phyloP scores from a whole-genome alignment of 2,113 vertebrate species.

The Uria aalge region DNA sequence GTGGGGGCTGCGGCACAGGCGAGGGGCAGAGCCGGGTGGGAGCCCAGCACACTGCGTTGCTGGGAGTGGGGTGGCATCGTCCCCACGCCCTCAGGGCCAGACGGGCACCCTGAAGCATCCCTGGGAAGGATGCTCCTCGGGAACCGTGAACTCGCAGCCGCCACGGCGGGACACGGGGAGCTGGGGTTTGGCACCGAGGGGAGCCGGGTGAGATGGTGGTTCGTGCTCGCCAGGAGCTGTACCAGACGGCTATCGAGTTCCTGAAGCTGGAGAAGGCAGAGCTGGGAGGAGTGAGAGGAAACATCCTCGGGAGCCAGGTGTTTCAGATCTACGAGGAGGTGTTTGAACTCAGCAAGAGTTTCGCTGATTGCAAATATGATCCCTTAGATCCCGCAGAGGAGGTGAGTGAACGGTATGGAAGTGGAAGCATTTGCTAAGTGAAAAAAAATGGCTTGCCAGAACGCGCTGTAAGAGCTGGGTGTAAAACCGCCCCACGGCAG shows the following conservation, averaged over 20 bases:
- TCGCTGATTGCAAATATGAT: conserved; percentile 73
- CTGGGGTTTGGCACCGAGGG: fast-evolving
- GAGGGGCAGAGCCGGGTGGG: not conserved
- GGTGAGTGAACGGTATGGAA: conserved; percentile 29
- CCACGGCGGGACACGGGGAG: fast-evolving
- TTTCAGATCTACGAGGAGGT: conserved; percentile 71
- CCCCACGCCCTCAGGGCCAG: fast-evolving
- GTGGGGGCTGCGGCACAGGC: fast-evolving
- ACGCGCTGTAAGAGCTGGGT: fast-evolving
- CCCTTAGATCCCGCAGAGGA: conserved; percentile 70
- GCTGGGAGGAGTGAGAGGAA: conserved; percentile 71
- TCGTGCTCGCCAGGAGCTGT: conserved; percentile 63
- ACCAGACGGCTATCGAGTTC: conserved; percentile 65
- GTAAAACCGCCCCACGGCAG: not conserved
- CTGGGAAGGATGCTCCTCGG: not conserved
- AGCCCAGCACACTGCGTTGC: not conserved
- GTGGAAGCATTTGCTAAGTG: not conserved
- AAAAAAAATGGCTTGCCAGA: not conserved
- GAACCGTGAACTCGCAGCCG: not conserved
- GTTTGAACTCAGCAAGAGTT: conserved; percentile 67
- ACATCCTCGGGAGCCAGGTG: conserved; percentile 48
- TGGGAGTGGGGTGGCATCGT: fast-evolving
- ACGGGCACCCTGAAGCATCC: fast-evolving
- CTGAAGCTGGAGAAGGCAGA: conserved; percentile 75
- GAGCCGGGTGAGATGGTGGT: fast-evolving